Evolutionary conservation across 1,140 invertebrate species (phyloP).

Genomic region (roundworm (Caenorhabditis elegans)): WBcel235 BX284606.5:8686001-8686500

Average conservation of each 20-base stretch:
- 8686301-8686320: no score
- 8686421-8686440: no score
- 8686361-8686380: no score
- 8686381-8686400: no score
- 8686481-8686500: no score
- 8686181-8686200: no score
- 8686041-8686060: conserved; percentile 7
- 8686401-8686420: no score
- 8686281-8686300: neutral
- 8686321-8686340: no score
- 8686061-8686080: conserved; percentile 2
- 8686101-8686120: conserved; percentile 27
- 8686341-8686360: no score
- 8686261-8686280: neutral
- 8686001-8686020: neutral
- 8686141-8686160: neutral
- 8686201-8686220: neutral
- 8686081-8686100: conserved; percentile 5
- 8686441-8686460: no score
- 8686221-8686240: neutral
- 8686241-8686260: neutral
- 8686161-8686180: neutral
- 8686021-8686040: neutral
- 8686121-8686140: neutral
- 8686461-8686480: no score